Percentiles rank a stretch among this genome's conserved stretches.
phyloP scores from a whole-genome alignment of 2,888 invertebrate species.

The Stenodema calcarata region DNA sequence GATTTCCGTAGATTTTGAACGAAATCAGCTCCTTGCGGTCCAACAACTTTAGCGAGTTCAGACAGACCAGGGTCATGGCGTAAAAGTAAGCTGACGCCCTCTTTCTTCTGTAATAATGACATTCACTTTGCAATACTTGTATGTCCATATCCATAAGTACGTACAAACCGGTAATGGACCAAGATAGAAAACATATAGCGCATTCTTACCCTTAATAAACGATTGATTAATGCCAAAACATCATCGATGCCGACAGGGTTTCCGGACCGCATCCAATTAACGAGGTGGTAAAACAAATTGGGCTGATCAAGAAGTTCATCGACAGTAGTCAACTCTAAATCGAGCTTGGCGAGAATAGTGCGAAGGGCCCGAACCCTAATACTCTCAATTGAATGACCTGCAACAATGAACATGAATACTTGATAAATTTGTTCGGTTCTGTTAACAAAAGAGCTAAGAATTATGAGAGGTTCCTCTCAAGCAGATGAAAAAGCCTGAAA shows the following conservation, averaged over 20 bases:
- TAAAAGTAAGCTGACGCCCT: slow-evolving; percentile 1
- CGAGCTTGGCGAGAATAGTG: slow-evolving; percentile 69
- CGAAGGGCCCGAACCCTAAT: slow-evolving; percentile 67
- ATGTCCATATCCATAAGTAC: too few relatives aligned
- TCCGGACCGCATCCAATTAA: slow-evolving; percentile 70
- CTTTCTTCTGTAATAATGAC: slow-evolving; percentile 32
- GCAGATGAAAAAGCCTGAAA: too few relatives aligned
- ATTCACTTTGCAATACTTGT: not conserved
- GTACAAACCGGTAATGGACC: not conserved
- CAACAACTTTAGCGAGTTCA: not conserved
- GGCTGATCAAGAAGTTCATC: slow-evolving; percentile 68
- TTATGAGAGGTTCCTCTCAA: too few relatives aligned
- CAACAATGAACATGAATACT: slow-evolving; percentile 42
- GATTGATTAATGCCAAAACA: slow-evolving; percentile 66
- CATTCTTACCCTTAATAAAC: not conserved
- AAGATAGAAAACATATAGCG: not conserved
- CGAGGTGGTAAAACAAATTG: slow-evolving; percentile 67
- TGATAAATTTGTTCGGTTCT: too few relatives aligned
- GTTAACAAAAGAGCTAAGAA: too few relatives aligned
- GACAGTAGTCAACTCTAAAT: slow-evolving; percentile 68
- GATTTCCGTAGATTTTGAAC: slow-evolving; percentile 6
- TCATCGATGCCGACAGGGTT: slow-evolving; percentile 66
- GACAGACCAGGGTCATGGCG: slow-evolving; percentile 34
- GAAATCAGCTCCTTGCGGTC: not conserved
- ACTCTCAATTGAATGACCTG: slow-evolving; percentile 68